A percentile compares a stretch with the other conserved stretches of the same genome.
phyloP scores from a whole-genome alignment of 2,888 invertebrate species.

The Acrocyrtus sp. region DNA sequence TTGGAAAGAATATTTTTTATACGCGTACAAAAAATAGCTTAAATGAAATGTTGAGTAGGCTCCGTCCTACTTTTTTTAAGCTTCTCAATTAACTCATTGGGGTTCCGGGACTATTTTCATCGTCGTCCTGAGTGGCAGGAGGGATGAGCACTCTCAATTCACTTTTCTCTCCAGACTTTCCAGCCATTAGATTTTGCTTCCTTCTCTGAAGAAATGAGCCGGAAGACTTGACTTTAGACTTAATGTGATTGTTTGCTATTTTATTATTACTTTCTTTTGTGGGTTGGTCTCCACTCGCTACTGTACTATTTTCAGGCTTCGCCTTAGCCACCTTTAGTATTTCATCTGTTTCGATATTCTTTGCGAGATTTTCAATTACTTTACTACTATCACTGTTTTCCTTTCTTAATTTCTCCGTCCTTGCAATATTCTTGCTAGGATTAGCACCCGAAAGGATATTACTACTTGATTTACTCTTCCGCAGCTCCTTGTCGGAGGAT shows the following conservation, averaged over 20 bases:
- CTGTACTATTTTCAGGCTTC: too few species aligned
- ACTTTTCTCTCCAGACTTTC: conserved; percentile 53
- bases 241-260: conserved; percentile 21
- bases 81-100: conserved; percentile 40
- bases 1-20: background rate
- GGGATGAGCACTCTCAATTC: conserved; percentile 60
- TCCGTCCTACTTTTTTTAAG: background rate
- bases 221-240: conserved; percentile 51
- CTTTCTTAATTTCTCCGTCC: background rate
- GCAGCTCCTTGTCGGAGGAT: conserved; percentile 3
- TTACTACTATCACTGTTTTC: conserved; percentile 21
- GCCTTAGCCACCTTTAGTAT: background rate
- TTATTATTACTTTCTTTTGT: background rate
- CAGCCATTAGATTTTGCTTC: conserved; percentile 44
- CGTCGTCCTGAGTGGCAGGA: conserved; percentile 49
- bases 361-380: conserved; percentile 16
- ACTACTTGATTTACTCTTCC: conserved; percentile 27
- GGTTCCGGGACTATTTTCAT: conserved; percentile 45
- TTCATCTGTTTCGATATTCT: conserved; percentile 6
- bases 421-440: conserved; percentile 15
- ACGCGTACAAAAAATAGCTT: too few species aligned
- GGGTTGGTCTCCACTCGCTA: background rate
- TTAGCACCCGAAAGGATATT: conserved; percentile 6
- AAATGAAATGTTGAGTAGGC: background rate
- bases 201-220: conserved; percentile 59